Evolutionary conservation across 2,113 vertebrate species (phyloP).

Genomic region (Hydrochoerus hydrochaeris): DNA sequence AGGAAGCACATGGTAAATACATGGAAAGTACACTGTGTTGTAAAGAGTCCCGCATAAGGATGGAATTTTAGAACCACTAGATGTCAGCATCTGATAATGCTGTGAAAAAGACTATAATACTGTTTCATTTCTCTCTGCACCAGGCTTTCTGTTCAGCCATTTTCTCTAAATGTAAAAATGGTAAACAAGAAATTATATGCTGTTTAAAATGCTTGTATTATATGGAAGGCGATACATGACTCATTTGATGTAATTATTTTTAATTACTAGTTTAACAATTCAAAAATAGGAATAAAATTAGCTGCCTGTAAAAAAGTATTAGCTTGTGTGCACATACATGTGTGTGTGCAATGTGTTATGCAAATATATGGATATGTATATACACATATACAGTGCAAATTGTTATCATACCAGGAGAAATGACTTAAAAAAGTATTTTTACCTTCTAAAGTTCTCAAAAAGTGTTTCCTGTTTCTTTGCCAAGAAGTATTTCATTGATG

Average conservation of each 20-base stretch:
- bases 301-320: not conserved
- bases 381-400: not conserved
- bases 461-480: not conserved
- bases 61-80: constrained; percentile 74
- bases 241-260: not conserved
- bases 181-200: not conserved
- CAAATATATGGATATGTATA: not conserved
- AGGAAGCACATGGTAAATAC: rapidly evolving
- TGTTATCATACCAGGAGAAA: not conserved
- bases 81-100: constrained; percentile 73
- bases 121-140: not conserved
- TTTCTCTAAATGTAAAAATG: constrained; percentile 37
- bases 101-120: rapidly evolving
- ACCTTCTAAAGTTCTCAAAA: not conserved
- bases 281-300: not conserved
- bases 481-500: not conserved
- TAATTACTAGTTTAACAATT: not conserved
- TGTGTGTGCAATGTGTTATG: not conserved
- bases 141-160: constrained; percentile 66
- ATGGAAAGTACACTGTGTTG: rapidly evolving
- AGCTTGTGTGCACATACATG: no score
- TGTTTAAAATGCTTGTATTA: not conserved
- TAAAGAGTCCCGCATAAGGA: rapidly evolving
- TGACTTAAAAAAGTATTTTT: not conserved
- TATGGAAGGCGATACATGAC: not conserved